A percentile compares a stretch with the other conserved stretches of the same genome.
phyloP scores from a whole-genome alignment of 1,140 invertebrate genomes.

The Araneus ventricosus region DNA sequence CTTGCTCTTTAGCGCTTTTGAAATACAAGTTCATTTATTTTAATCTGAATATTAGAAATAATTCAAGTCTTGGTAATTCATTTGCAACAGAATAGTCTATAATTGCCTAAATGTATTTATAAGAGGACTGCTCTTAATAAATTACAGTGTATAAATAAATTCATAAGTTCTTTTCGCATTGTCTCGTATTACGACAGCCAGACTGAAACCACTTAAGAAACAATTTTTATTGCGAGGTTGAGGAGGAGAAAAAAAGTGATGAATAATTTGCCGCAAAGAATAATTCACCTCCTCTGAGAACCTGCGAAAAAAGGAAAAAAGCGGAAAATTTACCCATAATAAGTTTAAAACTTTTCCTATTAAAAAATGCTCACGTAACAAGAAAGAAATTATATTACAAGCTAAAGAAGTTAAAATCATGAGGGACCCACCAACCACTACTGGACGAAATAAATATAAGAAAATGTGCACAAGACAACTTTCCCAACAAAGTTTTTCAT shows the following conservation, averaged over 20 bases:
- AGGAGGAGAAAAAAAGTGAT: background rate
- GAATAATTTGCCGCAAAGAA: conserved; percentile 12
- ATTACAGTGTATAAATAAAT: too few species aligned
- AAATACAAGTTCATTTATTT: too few species aligned
- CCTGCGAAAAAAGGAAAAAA: background rate
- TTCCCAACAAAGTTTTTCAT: conserved; percentile 42
- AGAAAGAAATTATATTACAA: conserved; percentile 24
- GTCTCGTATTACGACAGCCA: background rate
- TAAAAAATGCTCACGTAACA: conserved; percentile 1
- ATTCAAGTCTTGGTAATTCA: too few species aligned
- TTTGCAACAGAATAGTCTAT: too few species aligned
- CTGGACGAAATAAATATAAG: conserved; percentile 18
- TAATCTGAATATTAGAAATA: too few species aligned
- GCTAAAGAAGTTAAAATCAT: conserved; percentile 16
- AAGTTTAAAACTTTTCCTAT: conserved; percentile 32
- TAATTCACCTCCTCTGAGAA: conserved; percentile 32
- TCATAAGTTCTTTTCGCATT: background rate
- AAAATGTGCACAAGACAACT: background rate
- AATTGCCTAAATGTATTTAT: too few species aligned
- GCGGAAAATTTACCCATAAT: background rate
- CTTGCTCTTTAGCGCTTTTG: too few species aligned
- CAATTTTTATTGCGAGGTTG: background rate
- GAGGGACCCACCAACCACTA: background rate
- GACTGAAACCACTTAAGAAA: conserved; percentile 9
- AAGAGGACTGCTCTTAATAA: too few species aligned